Base-by-base conservation (phyloP, 1,140 invertebrate genomes). In the Pseudachorutes palmiensis region DNA sequence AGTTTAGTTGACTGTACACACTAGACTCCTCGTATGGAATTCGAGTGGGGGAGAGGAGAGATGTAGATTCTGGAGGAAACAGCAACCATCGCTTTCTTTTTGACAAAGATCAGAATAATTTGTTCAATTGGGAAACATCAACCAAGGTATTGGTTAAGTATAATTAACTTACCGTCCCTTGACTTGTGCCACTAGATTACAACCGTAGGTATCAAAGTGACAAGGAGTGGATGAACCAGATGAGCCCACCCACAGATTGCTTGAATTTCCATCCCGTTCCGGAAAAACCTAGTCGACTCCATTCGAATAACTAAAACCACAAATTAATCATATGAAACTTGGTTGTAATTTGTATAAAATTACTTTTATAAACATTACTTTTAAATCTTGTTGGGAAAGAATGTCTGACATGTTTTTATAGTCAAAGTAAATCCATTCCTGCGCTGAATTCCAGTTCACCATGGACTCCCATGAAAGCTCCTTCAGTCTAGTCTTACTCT, bases 1-100 rank as follows among this genome's bases (percentile, higher is more conserved):
- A 88, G 79, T 92, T 91, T 32, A 89, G 81, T 78, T 85, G 81
- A 76, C 91, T 94, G 77, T 94, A 98, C 28, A 98, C 83, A 80
- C 92, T 97, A 0, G 94, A 97, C 77, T 98, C 95, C 82, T 98
- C 95, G 81, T 94, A 98, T 19, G 95, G 95, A 66, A 97, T 83
- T 76, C 95, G 83, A 12, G 90, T 91, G 65, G 91, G 86, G 73
- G 86, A 85, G 66, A 97, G 78, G 58, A 71, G 73, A 67, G 83
- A 76, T 49, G 81, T 83, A 48, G 88, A 83, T 67, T 83, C 80
- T 22, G 92, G 92, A 19, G 92, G 89, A 80, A 94, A 97, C n/a
- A 98, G 78, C 29, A 94, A 78, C 95, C 95, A 98, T 64, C 84
- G 81, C 79, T 98, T 98, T 74, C 91, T 93, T 72, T 28, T 82